A percentile compares a stretch with the other conserved stretches of the same genome.
Evolutionary conservation across 2,113 vertebrate species (phyloP).

Genomic region (Poeciliopsis turrubarensis): DNA sequence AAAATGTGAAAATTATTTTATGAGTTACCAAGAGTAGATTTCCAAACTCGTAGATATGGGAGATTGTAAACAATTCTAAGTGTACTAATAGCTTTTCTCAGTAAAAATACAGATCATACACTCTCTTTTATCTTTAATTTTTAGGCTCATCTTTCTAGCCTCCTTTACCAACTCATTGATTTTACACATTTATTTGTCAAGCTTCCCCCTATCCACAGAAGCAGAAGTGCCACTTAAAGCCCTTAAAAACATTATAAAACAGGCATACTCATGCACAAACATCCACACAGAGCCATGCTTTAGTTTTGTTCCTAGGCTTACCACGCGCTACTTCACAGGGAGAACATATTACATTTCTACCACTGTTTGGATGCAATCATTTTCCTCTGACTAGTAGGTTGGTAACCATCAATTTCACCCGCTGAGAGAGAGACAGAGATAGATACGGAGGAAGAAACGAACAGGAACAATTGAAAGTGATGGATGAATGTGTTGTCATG

Average conservation of each 20-base stretch:
- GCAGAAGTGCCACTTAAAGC: slow-evolving; percentile 13
- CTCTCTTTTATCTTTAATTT: not conserved
- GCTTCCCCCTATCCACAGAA: slow-evolving; percentile 17
- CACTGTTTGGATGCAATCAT: slow-evolving; percentile 66
- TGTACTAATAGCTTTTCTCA: not conserved
- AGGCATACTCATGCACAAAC: slow-evolving; percentile 1
- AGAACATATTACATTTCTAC: slow-evolving; percentile 68
- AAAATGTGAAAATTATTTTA: not conserved
- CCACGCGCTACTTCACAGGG: slow-evolving; percentile 45
- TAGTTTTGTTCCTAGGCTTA: slow-evolving; percentile 26
- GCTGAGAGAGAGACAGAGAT: slow-evolving; percentile 17
- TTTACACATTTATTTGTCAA: slow-evolving; percentile 6
- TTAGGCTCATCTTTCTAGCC: not conserved
- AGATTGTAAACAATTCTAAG: not conserved
- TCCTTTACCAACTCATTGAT: not conserved
- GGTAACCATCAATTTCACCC: slow-evolving; percentile 63
- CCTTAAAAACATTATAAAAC: slow-evolving; percentile 12
- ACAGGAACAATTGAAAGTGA: slow-evolving; percentile 27
- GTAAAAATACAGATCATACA: not conserved
- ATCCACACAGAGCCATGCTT: slow-evolving; percentile 15
- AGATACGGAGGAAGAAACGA: not conserved
- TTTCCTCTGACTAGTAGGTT: slow-evolving; percentile 57
- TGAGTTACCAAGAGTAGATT: not conserved
- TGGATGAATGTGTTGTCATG: slow-evolving; percentile 15
- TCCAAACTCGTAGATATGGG: not conserved